Percentiles rank a stretch among this genome's conserved stretches.
phyloP scores from a whole-genome alignment of 2,888 invertebrate genomes.

The Meghimatium bilineatum region DNA sequence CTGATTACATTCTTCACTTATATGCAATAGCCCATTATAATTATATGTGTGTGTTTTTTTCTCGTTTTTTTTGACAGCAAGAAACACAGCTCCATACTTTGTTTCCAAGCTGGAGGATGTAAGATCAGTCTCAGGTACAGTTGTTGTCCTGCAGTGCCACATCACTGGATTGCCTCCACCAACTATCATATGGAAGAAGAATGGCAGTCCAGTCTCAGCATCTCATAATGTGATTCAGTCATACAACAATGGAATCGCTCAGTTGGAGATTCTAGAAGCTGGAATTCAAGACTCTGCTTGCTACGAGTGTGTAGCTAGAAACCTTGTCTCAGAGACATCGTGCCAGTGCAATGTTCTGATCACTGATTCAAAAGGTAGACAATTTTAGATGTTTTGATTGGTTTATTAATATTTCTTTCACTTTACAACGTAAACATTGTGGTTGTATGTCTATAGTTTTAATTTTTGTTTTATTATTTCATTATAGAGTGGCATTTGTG shows the following conservation, averaged over 20 bases:
- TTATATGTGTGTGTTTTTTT: too few species aligned
- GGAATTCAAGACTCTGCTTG: constrained; percentile 61
- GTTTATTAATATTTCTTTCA: neutral
- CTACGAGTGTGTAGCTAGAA: constrained; percentile 68
- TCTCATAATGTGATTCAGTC: constrained; percentile 65
- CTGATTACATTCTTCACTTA: too few species aligned
- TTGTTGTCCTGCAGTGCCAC: constrained; percentile 61
- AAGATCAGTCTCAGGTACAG: constrained; percentile 54
- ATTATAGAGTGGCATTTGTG: too few species aligned
- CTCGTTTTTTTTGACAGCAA: constrained; percentile 53
- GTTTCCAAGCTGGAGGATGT: constrained; percentile 55
- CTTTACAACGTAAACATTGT: neutral
- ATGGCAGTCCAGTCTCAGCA: constrained; percentile 62
- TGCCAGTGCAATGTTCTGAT: constrained; percentile 59
- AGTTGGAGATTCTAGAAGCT: constrained; percentile 61
- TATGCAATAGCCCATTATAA: too few species aligned
- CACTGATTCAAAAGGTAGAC: neutral
- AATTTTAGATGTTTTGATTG: neutral
- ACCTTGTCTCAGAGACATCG: constrained; percentile 59
- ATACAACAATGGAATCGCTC: constrained; percentile 60
- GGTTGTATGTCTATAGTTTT: neutral
- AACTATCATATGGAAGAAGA: constrained; percentile 65
- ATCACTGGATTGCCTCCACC: constrained; percentile 64
- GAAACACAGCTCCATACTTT: constrained; percentile 57
- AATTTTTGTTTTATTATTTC: too few species aligned